Evolutionary conservation across 2,888 invertebrate genomes (phyloP), one percentile per base, ranked within the genome.

Genomic region (Tribolium freemani): DNA sequence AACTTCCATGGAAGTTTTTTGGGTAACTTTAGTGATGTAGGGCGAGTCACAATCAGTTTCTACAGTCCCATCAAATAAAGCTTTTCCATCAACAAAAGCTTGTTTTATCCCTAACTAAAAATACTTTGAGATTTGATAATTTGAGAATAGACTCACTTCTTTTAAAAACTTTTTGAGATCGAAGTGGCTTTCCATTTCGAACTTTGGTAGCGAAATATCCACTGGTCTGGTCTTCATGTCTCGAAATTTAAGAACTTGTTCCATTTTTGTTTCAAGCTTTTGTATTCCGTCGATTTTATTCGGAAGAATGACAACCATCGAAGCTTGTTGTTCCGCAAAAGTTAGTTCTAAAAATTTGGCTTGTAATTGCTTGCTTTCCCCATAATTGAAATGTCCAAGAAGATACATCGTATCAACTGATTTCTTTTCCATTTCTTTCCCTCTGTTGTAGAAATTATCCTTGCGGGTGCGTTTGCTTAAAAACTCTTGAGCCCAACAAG

Each of bases 321-420:
- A 31, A 10, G 50, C 31, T 8, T 63, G 31, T 11, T 30, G n/a
- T 8, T 11, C 20, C 16, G 31, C n/a, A 51, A 64, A 50, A 9
- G 38, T n/a, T n/a, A 64, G 20, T 38, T 64, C 38, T 38, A 64
- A 21, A 11, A 51, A 53, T 20, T 64, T 9, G 20, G 64, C 64
- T 3, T 64, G n/a, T 8, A 48, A 16, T 13, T 26, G 3, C 26
- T 26, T 5, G 26, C 26, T 26, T 26, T 26, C 0, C 3, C 26
- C 26, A 3, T 5, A 26, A 26, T 26, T 26, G 26, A 26, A 26
- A 26, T 26, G 4, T 26, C 26, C 26, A 26, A 26, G 26, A 5
- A 26, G 26, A 5, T 26, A 26, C 26, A 26, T 26, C 26, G 26
- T 26, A 26, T 26, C 26, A 26, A 26, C 26, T 0, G 26, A 26